Conservation (phyloP, 2,113 vertebrate genomes). For the Atrichornis clamosus region DNA sequence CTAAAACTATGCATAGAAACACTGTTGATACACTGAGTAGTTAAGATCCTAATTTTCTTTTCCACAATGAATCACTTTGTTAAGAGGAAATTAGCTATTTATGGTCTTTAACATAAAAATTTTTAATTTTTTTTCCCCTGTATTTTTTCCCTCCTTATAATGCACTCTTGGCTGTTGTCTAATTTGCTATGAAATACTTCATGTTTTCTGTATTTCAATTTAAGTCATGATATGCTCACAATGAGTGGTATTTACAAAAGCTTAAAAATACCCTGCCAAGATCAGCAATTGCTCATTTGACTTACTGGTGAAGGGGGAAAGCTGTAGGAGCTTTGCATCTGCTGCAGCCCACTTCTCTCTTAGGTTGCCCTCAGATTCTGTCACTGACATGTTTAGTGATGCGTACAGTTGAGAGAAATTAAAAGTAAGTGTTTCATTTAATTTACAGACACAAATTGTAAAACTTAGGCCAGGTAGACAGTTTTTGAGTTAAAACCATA, state of each 20-base stretch:
- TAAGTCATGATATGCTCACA: background rate
- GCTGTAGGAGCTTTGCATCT: background rate
- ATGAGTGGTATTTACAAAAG: background rate
- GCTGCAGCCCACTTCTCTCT: background rate
- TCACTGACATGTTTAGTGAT: background rate
- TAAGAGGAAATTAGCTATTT: background rate
- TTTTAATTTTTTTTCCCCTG: fast-evolving
- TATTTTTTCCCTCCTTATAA: background rate
- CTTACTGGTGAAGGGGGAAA: background rate
- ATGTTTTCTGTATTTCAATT: background rate
- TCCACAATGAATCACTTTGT: background rate
- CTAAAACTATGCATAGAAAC: background rate
- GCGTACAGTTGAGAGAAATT: background rate
- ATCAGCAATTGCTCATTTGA: background rate
- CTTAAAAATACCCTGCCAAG: background rate
- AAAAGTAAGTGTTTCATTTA: background rate
- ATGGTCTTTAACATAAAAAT: background rate
- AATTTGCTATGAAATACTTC: background rate
- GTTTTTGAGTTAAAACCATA: background rate
- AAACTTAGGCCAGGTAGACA: background rate
- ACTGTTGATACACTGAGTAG: background rate
- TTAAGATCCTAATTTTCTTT: background rate
- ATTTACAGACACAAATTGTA: background rate
- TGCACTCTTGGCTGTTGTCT: background rate
- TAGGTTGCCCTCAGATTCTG: background rate